Evolutionary conservation across 2,113 vertebrate species (phyloP).

Genomic region (Chloroceryle aenea): DNA sequence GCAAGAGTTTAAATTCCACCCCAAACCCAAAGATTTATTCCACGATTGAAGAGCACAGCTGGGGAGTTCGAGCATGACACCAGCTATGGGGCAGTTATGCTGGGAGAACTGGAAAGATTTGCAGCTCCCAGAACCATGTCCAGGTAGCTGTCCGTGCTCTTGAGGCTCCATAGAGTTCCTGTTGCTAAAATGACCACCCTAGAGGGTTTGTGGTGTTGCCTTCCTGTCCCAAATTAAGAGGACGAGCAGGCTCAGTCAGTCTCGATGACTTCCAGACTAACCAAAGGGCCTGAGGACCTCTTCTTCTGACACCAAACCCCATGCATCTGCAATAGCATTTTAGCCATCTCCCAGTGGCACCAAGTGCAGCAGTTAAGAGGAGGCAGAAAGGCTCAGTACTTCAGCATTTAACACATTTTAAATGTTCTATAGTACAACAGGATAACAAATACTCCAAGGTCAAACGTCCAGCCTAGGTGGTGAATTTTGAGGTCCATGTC

Average conservation of each 20-base stretch:
- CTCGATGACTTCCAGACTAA: not conserved
- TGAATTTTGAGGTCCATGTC: not conserved
- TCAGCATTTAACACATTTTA: not conserved
- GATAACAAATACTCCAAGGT: not conserved
- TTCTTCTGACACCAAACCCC: not conserved
- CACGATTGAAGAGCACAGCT: not conserved
- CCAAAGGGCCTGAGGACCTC: not conserved
- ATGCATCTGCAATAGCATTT: fast-evolving
- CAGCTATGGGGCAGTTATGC: fast-evolving
- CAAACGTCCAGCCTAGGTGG: not conserved
- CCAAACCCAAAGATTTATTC: not conserved
- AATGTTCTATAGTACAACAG: not conserved
- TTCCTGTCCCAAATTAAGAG: not conserved
- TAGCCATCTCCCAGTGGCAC: not conserved
- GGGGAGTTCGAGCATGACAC: not conserved
- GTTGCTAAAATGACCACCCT: not conserved
- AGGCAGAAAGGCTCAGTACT: not conserved
- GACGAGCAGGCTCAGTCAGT: not conserved
- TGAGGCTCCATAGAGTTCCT: not conserved
- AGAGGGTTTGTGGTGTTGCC: not conserved
- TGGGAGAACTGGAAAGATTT: not conserved
- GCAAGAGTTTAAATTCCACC: not conserved
- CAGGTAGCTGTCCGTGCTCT: not conserved
- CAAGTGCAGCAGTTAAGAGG: not conserved
- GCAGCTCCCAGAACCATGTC: not conserved